These are phyloP conservation scores for Notarius quadriscutis DNA, from an alignment of 2,113 vertebrate genomes.

Conservation along the genomic window DNA sequence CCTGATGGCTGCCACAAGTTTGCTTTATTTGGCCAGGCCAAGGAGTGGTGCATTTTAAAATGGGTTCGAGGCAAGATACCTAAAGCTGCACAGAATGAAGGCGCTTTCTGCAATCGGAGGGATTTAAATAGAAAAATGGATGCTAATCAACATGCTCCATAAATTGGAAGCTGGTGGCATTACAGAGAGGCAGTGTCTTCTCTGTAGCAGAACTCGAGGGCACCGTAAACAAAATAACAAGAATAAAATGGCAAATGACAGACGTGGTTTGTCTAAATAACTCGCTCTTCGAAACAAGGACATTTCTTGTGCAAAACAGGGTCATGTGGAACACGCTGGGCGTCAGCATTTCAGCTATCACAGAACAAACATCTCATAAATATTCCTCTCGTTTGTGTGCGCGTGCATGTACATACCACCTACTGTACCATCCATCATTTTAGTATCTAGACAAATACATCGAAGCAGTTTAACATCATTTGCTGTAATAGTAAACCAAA, in stretches of 20 bases:
- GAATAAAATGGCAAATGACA: slow-evolving; percentile 43
- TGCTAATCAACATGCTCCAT: slow-evolving; percentile 51
- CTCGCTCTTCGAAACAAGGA: slow-evolving; percentile 38
- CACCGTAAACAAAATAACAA: slow-evolving; percentile 45
- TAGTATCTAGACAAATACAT: slow-evolving; percentile 20
- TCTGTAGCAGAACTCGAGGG: slow-evolving; percentile 17
- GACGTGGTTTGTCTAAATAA: slow-evolving; percentile 38
- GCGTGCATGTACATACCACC: background rate
- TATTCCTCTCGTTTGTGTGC: background rate
- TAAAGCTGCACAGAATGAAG: slow-evolving; percentile 19
- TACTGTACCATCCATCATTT: slow-evolving; percentile 30
- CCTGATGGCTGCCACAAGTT: slow-evolving; percentile 51
- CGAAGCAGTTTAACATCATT: slow-evolving; percentile 6
- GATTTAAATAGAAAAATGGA: slow-evolving; percentile 47
- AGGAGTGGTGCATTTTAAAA: slow-evolving; percentile 45
- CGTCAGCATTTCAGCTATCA: slow-evolving; percentile 5
- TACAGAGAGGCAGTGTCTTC: slow-evolving; percentile 49
- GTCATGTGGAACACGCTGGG: slow-evolving; percentile 12
- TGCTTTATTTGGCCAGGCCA: slow-evolving; percentile 48
- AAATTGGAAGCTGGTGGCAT: slow-evolving; percentile 45
- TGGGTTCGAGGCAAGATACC: slow-evolving; percentile 26
- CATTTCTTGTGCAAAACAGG: slow-evolving; percentile 39
- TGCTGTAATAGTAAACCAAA: background rate
- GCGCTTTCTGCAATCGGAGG: slow-evolving; percentile 33
- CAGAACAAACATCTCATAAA: slow-evolving; percentile 17